phyloP scores from a whole-genome alignment of 2,888 invertebrate genomes.

The Machimus atricapillus region DNA sequence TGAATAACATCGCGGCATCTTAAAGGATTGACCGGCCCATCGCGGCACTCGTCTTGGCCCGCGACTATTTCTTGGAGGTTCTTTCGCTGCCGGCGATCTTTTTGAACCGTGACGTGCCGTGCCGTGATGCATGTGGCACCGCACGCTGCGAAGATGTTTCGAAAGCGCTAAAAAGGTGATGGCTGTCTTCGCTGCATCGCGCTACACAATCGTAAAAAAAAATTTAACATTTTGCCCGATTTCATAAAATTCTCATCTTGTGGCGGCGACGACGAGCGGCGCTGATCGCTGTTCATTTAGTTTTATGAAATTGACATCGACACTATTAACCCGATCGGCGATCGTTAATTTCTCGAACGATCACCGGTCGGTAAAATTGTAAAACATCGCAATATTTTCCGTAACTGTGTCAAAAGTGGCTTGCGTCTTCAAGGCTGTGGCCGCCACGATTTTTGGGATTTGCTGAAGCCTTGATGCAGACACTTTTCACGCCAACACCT shows the following conservation, averaged over 20 bases:
- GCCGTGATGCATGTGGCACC: background rate
- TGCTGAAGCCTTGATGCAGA: background rate
- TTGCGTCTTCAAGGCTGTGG: background rate
- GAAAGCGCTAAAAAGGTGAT: background rate
- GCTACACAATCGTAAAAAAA: background rate
- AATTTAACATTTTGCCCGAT: background rate
- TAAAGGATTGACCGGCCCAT: background rate
- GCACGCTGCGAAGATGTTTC: background rate
- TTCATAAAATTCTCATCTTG: slow-evolving; percentile 7
- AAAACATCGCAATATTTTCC: background rate
- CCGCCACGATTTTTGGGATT: background rate
- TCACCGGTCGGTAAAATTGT: background rate
- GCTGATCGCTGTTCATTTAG: background rate
- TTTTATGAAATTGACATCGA: slow-evolving; percentile 26
- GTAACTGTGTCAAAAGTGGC: slow-evolving; percentile 19
- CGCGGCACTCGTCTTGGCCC: background rate
- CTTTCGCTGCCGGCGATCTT: background rate
- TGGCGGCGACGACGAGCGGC: background rate
- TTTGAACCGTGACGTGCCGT: background rate
- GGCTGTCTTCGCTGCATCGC: background rate
- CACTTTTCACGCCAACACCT: background rate
- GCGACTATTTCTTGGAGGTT: background rate
- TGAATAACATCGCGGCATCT: background rate
- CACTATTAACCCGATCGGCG: background rate
- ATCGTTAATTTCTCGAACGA: slow-evolving; percentile 15